Conservation (phyloP, 2,888 invertebrate species). For the Drosophila mimica region DNA sequence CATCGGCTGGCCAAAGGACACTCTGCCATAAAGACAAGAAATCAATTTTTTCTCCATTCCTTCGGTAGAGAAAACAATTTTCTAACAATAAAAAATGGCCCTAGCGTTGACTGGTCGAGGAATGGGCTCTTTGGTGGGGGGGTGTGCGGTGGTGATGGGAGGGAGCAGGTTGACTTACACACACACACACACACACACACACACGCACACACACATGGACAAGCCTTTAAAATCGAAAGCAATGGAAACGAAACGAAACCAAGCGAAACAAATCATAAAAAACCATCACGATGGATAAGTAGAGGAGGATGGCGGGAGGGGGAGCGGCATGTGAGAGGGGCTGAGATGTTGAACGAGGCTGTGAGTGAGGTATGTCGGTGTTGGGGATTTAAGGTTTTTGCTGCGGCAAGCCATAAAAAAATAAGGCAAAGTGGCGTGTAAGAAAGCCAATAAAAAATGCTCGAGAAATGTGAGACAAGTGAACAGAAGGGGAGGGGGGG, state of each 20-base stretch:
- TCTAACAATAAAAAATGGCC: conserved; percentile 76
- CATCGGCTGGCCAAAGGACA: conserved; percentile 68
- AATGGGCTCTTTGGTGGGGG: neutral
- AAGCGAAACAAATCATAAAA: conserved; percentile 75
- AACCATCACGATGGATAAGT: conserved; percentile 25
- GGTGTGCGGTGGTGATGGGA: neutral
- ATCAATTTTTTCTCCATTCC: conserved; percentile 65
- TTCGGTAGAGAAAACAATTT: conserved; percentile 67
- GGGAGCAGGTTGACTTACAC: neutral
- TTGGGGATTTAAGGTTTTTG: conserved; percentile 57
- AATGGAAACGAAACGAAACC: conserved; percentile 58
- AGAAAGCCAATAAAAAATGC: conserved; percentile 69
- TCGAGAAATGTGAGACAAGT: conserved; percentile 53
- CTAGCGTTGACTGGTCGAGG: conserved; percentile 40
- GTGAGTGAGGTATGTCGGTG: conserved; percentile 26
- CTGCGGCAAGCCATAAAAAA: conserved; percentile 69
- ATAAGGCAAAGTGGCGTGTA: conserved; percentile 59
- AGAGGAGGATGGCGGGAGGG: neutral
- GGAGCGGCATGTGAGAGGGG: neutral
- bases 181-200: conserved; percentile 12
- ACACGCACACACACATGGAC: conserved; percentile 17
- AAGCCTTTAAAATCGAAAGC: conserved; percentile 68
- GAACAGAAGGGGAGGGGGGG: conserved; percentile 31
- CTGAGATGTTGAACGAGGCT: neutral
- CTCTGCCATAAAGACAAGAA: conserved; percentile 73